Evolutionary conservation across 2,888 invertebrate genomes (phyloP), one percentile per base, ranked within the genome.

Genomic region (Polydesmus complanatus): DNA sequence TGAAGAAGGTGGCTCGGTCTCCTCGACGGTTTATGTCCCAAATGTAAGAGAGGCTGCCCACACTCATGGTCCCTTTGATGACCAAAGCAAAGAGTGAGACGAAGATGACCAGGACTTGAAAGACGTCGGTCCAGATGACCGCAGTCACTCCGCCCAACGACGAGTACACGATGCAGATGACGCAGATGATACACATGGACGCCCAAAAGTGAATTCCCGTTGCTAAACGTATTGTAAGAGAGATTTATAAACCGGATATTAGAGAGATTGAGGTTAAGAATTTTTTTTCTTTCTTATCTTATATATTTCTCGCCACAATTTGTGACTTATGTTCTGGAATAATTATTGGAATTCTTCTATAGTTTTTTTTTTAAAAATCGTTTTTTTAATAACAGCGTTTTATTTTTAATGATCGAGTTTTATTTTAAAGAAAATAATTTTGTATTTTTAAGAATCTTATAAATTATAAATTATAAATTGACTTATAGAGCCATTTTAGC

Each of bases 51-150:
- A 60, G 2, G n/a, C 55, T 19, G 2, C 60, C 60, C 3, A 56
- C 60, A n/a, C 47, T 26, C 55, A 60, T 55, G 3, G 54, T 60
- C 3, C 60, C 60, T 22, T 55, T 54, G 22, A 55, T 37, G 1
- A 27, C 48, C 3, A 60, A 3, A 1, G 27, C 49, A 23, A 18
- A 37, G 2, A 58, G 19, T 19, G 58, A 22, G 2, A 51, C 25
- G 1, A 27, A n/a, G n/a, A 58, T 58, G 25, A 58, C 25, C 3
- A 58, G 2, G 3, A 58, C 37, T 58, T 58, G 58, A 21, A 58
- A 53, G 27, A 56, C 53, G 23, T 60, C 60, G n/a, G 55, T 55
- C 60, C 60, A 60, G 26, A 60, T 23, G 26, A 60, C 60, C 3
- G 55, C 55, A 5, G 55, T 19, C 18, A 60, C 23, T 57, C 55